Percentiles rank a stretch among this genome's conserved stretches.
Conservation (phyloP, 2,797 vertebrate genomes). For the Catharus ustulatus region DNA sequence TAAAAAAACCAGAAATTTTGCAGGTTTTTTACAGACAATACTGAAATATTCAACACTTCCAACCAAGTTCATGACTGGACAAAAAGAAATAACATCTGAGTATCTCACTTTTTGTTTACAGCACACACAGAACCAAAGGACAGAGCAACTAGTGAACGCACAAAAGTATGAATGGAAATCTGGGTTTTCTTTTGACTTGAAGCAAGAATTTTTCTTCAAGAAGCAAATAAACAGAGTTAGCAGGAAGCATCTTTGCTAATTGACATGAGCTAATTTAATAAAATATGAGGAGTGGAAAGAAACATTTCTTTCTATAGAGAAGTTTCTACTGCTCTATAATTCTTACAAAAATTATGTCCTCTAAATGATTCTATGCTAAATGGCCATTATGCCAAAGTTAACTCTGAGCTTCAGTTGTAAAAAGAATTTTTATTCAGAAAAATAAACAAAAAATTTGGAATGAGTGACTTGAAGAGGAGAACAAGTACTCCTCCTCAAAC, state of each 20-base stretch:
- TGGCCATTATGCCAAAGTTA: not conserved
- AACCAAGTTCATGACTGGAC: not conserved
- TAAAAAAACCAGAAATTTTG: not conserved
- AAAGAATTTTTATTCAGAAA: not conserved
- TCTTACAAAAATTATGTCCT: not conserved
- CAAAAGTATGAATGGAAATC: not conserved
- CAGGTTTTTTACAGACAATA: not conserved
- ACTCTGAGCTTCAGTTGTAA: not conserved
- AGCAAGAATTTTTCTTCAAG: not conserved
- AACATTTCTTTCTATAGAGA: not conserved
- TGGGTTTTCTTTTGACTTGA: not conserved
- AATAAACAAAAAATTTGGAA: not conserved
- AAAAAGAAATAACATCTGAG: not conserved
- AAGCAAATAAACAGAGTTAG: not conserved
- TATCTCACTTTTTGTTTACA: not conserved
- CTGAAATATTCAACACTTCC: not conserved
- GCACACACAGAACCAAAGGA: not conserved
- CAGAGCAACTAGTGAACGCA: not conserved
- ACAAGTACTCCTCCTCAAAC: not conserved
- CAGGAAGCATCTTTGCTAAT: conserved; percentile 1
- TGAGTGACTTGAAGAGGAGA: not conserved
- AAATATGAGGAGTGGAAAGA: not conserved
- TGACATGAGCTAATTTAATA: conserved; percentile 25
- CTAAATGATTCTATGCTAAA: not conserved
- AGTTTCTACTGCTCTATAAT: not conserved